phyloP scores from a whole-genome alignment of 2,797 vertebrate species.

The Gymnodraco acuticeps region DNA sequence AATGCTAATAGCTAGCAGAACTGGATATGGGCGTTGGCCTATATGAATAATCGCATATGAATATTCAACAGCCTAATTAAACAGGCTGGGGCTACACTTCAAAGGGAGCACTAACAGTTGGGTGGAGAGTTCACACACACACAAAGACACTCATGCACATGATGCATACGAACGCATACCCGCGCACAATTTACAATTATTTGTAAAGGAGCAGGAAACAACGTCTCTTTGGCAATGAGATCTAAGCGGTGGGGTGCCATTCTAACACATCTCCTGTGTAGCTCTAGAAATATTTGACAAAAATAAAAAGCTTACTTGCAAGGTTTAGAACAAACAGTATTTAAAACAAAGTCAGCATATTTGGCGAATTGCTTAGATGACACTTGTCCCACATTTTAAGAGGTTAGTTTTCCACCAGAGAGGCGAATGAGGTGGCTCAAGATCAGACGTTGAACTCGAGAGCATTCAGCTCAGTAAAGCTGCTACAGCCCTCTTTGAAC shows the following conservation, averaged over 20 bases:
- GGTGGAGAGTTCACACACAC: constrained; percentile 54
- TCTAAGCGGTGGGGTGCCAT: constrained; percentile 4
- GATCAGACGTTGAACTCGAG: constrained; percentile 61
- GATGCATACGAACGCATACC: background rate
- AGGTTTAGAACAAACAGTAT: constrained; percentile 14
- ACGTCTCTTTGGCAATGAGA: constrained; percentile 10
- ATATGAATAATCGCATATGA: constrained; percentile 72
- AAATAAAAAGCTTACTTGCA: constrained; percentile 9
- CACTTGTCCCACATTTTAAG: background rate
- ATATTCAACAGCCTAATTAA: constrained; percentile 82
- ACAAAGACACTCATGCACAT: constrained; percentile 15
- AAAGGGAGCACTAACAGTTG: constrained; percentile 70
- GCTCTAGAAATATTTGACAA: background rate
- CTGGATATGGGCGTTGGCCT: constrained; percentile 67
- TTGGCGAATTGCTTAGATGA: constrained; percentile 24
- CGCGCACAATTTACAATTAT: constrained; percentile 29
- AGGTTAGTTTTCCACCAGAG: constrained; percentile 40
- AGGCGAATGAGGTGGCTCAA: constrained; percentile 41
- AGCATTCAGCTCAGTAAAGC: constrained; percentile 60
- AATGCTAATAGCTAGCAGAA: constrained; percentile 41
- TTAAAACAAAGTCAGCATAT: background rate
- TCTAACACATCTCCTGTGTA: background rate
- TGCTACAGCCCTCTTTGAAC: constrained; percentile 59
- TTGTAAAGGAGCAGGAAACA: constrained; percentile 37
- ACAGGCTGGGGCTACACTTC: constrained; percentile 62